Conservation (phyloP, 2,113 vertebrate species). For the Rhadina sibilatrix region DNA sequence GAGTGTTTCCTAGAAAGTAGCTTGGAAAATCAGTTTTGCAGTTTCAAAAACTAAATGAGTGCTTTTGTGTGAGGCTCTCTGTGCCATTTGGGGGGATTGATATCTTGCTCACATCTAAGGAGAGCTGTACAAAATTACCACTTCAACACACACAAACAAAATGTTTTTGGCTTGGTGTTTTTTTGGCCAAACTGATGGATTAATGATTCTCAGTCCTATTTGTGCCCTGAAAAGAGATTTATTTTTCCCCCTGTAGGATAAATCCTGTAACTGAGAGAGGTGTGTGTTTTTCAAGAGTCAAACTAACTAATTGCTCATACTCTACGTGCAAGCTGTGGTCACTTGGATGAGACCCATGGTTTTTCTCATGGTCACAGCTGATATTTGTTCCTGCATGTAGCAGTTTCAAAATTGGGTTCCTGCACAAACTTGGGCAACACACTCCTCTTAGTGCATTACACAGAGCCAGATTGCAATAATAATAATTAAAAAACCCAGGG, state of each 20-base stretch:
- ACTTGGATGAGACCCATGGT: background rate
- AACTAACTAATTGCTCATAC: background rate
- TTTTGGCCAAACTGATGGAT: background rate
- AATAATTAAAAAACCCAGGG: background rate
- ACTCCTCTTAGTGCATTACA: background rate
- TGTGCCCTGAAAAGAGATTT: background rate
- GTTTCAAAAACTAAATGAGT: background rate
- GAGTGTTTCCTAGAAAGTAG: background rate
- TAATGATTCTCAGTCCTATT: background rate
- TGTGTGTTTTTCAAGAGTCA: background rate
- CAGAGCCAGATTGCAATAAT: background rate
- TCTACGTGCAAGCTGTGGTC: accelerated
- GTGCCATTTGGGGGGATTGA: background rate
- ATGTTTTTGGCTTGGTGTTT: background rate
- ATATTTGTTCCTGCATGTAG: background rate
- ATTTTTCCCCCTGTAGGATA: background rate
- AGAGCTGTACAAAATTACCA: background rate
- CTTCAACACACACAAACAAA: background rate
- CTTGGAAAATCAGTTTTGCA: background rate
- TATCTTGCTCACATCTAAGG: background rate
- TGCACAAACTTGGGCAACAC: background rate
- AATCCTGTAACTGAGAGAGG: background rate
- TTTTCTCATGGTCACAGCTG: background rate
- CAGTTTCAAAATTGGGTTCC: background rate
- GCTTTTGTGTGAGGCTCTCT: background rate